Evolutionary conservation across 1,140 invertebrate genomes (phyloP).

Genomic region (Diprion similis): DNA sequence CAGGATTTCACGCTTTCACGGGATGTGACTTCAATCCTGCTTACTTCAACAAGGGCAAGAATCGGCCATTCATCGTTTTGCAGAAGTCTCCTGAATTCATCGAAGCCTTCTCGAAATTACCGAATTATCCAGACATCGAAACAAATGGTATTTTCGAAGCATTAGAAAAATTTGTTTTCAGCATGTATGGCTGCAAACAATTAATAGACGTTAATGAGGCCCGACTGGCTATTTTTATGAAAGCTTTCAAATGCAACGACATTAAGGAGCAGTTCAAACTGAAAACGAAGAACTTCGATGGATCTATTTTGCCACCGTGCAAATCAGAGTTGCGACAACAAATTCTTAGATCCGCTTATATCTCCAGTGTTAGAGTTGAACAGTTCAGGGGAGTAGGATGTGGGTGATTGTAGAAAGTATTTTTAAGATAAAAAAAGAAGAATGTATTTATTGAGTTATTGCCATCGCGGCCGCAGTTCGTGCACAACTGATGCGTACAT

Average conservation of each 20-base stretch:
- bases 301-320: neutral
- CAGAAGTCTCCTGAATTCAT: neutral
- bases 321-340: neutral
- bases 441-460: neutral
- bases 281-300: neutral
- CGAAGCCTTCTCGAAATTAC: too few relatives aligned
- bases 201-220: neutral
- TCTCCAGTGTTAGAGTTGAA: neutral
- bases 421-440: neutral
- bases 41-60: neutral
- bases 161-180: neutral
- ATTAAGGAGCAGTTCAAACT: neutral
- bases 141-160: neutral
- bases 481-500: too few relatives aligned
- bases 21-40: too few relatives aligned
- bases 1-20: neutral
- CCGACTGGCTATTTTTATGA: neutral
- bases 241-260: neutral
- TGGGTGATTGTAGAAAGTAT: too few relatives aligned
- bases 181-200: neutral
- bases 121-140: neutral
- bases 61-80: neutral
- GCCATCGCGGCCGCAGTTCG: too few relatives aligned
- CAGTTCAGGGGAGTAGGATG: too few relatives aligned
- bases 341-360: neutral